Evolutionary conservation across 2,797 vertebrate species (phyloP), one percentile per base, ranked within the genome.

Genomic region (Sparidentex hasta): DNA sequence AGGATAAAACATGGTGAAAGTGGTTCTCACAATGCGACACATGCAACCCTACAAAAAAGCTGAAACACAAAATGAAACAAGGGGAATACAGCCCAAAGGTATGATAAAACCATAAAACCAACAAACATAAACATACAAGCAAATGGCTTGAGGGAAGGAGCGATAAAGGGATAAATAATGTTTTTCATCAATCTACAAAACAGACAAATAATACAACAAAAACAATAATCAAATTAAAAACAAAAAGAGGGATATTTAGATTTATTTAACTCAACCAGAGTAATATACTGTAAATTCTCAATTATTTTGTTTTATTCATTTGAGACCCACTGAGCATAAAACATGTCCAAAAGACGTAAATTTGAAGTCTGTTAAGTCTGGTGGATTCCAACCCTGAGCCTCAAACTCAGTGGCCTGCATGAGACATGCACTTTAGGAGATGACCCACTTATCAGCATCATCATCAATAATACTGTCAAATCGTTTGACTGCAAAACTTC

Each of bases 201-300:
- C 71, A 76, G 38, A 76, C 11, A 85, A 75, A 81, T 50, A 25
- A 75, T 44, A 78, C 7, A 84, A 20, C 21, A 18, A 56, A 79
- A 82, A 87, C 29, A 83, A 71, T 48, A 46, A 44, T 52, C 12
- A 80, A 65, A 71, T 43, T 14, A 66, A 43, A 67, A 81, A 85
- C 50, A 83, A 65, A 81, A 27, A 62, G 4, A 63, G 38, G 8
- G 66, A 65, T 20, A 50, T 21, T 52, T 2, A 78, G 52, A 78
- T 65, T 25, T n/a, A 59, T 79, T 46, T 64, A 86, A 17, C 33
- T 23, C 14, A 65, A 73, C 25, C 12, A 54, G 27, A 77, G 11
- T 21, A 73, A 62, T 21, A 18, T 16, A 50, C 70, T 71, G 62
- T 83, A 68, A 87, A 90, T 84, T 86, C 85, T 87, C 86, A 90